Base-by-base conservation (phyloP, 2,113 vertebrate species). In the Lampris incognitus region DNA sequence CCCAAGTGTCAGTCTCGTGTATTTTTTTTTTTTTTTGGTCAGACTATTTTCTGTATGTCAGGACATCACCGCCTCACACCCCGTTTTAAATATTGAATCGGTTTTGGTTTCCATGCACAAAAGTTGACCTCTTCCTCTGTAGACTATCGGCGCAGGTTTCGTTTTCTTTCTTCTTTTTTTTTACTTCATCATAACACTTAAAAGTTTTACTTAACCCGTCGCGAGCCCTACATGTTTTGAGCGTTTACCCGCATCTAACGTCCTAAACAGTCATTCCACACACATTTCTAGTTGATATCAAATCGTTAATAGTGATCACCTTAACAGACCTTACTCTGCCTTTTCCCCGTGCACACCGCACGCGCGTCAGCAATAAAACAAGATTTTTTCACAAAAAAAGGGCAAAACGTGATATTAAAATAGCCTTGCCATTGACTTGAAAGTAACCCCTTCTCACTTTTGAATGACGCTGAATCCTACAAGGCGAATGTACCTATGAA, bases 131-230 rank as follows among this genome's bases (percentile, higher is more conserved):
- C 4, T n/a, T 55, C 44, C 7, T 46, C 44, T 46, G 44, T 46
- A 7, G 7, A 7, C 4, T 46, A 46, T 24, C 44, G 7, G 44
- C 44, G 7, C 44, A 7, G 7, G 7, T 46, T 46, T 7, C 4
- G 7, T 46, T 5, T 7, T 46, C 4, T 46, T 46, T 46, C 7
- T 46, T 46, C 0, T 24, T 24, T 24, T 24, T 24, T 24, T 24
- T 24, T 24, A 24, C 24, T 24, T 24, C 24, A 46, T 4, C 4
- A 51, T 24, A 39, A 37, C 72, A 76, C 66, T 2, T 8, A 4
- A 84, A 88, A 89, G 72, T 91, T 88, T 82, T 76, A 61, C 46
- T 81, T 69, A 7, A 46, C 7, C 4, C 4, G 38, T 13, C 13
- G 52, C 40, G 24, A 52, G 63, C 38, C 44, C 44, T 46, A 46